phyloP scores from a whole-genome alignment of 2,797 vertebrate species.

The Naso thynnoides region DNA sequence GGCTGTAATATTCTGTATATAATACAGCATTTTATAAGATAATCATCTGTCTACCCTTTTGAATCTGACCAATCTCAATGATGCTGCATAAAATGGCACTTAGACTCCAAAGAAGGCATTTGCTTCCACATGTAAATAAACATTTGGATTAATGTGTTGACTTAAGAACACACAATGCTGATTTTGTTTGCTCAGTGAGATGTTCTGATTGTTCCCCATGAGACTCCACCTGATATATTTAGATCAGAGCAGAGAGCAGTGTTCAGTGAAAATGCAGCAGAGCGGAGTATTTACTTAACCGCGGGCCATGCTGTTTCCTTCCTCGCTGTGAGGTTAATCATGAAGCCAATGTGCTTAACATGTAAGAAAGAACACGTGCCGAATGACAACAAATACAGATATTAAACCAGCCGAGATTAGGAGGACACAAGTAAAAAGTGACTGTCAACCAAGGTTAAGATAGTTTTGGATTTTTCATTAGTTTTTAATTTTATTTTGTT shows the following conservation, averaged over 20 bases:
- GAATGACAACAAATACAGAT: conserved; percentile 21
- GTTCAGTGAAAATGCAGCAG: conserved; percentile 47
- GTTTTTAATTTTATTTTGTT: too few relatives aligned
- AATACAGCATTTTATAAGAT: neutral
- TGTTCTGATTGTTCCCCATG: conserved; percentile 19
- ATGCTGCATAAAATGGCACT: neutral
- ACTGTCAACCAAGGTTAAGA: too few relatives aligned
- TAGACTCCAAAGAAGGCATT: neutral
- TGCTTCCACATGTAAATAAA: neutral
- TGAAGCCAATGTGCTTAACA: conserved; percentile 31
- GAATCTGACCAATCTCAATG: neutral
- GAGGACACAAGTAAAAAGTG: conserved; percentile 4
- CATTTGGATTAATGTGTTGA: conserved; percentile 14
- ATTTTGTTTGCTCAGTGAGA: conserved; percentile 29
- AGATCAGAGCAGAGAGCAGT: conserved; percentile 57
- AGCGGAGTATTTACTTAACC: conserved; percentile 34
- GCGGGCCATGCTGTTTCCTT: conserved; percentile 6
- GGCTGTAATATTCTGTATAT: neutral
- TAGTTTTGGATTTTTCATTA: too few relatives aligned
- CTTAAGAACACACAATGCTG: conserved; percentile 11
- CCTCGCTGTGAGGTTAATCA: conserved; percentile 53
- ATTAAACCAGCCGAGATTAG: conserved; percentile 3
- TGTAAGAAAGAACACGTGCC: neutral
- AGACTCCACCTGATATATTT: conserved; percentile 39
- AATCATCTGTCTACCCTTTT: neutral